Base-by-base conservation (phyloP, 30 jellyfish, hydroid and myxozoan genomes). In the Chrysaora quinquecirrha region DNA sequence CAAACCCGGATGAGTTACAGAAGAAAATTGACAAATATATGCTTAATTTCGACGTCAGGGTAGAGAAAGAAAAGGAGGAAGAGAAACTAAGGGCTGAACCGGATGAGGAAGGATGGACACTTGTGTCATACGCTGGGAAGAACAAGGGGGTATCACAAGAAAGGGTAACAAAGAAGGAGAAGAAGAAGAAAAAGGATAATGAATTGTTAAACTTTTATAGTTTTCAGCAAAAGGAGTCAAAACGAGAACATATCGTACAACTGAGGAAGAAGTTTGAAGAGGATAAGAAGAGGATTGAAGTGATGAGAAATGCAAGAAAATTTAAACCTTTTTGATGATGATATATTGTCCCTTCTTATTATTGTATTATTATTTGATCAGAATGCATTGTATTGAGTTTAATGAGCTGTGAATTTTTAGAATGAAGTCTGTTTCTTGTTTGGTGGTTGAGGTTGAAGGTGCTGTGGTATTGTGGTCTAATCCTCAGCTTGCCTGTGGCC, bases 101-200 rank as follows among this genome's bases (percentile, higher is more conserved):
- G 1, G 93, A 82, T 82, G 93, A 82, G 3, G 93, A 68, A 27
- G 93, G 93, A 22, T 82, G 93, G 93, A 72, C 86, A 22, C 68
- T 72, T 49, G 93, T 82, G 2, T 48, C 86, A 35, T 70, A 72
- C 29, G 93, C 86, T 19, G 75, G 83, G 46, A 82, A 73, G 22
- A 82, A 70, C 10, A 54, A 54, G 30, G 86, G 64, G 23, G 75
- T n/a, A 19, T 80, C 78, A 10, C 23, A 12, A 20, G 85, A 58
- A 25, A 33, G 64, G 18, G 79, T 82, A 9, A 69, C 80, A 7
- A 70, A 33, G 22, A 82, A 62, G 24, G 93, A 82, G 12, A 82
- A 43, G 61, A 82, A 70, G 62, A 82, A 71, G 68, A 69, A 61
- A 48, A 47, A 82, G 52, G 73, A 56, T 64, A 82, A 82, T 29